Evolutionary conservation across 2,888 invertebrate species (phyloP), one percentile per base, ranked within the genome.

Genomic region (Apocheima hispidaria): DNA sequence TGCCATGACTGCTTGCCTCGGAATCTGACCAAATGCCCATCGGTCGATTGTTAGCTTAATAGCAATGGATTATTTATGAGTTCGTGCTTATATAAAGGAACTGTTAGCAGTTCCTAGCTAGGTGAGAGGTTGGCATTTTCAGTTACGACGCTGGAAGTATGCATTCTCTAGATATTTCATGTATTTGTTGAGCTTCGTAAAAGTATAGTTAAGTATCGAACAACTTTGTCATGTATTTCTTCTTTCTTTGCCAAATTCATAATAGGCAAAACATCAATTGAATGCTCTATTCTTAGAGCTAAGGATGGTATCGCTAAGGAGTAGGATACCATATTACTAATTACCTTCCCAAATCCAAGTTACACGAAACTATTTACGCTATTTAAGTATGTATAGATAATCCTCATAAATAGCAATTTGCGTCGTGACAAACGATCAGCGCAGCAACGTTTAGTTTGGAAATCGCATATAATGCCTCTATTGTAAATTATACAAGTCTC

Each of bases 11-110:
- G 84, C 88, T 74, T 82, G 78, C 83, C 78, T 76, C 79, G 92
- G 92, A 92, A 92, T 92, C 91, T 88, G 83, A 90, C 90, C 92
- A 86, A 91, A 92, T 92, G 92, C 90, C 88, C 90, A 90, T 86
- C 86, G 88, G 74, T 81, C 89, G 85, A 88, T 87, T 89, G 90
- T 85, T 86, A 81, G 84, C 84, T 86, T 84, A 90, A 91, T 90
- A 86, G 82, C 89, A 81, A 84, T 81, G 79, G 83, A 84, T 90
- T 90, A 90, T 90, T 90, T 90, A 90, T 84, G 86, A 83, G 79
- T 75, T 71, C 62, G 77, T 75, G 81, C 77, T 79, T 46, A 51
- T 46, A 46, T 43, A 59, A 59, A 63, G 40, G 46, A 41, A 40
- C 52, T 49, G 55, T 51, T 58, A 52, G n/a, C n/a, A n/a, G n/a